Conservation (phyloP, 1,140 invertebrate genomes). For the Gryllus bimaculatus region DNA sequence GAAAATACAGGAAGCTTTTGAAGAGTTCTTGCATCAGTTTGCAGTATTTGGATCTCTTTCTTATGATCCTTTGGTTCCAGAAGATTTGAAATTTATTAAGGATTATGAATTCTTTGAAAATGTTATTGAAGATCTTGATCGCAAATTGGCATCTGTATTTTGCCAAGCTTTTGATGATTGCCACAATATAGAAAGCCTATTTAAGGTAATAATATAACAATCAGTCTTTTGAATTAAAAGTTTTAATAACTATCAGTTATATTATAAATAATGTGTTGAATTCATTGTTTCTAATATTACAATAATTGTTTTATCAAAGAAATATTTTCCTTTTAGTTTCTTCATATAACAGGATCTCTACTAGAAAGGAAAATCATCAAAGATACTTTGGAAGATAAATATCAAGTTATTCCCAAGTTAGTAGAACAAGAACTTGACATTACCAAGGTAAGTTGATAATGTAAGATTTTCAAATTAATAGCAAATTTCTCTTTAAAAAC, state of each 20-base stretch:
- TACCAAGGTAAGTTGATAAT: not conserved
- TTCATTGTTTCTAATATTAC: too few species aligned
- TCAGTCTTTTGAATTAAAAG: too few species aligned
- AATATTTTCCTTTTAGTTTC: not conserved
- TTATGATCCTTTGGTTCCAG: conserved; percentile 82
- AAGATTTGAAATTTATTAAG: conserved; percentile 69
- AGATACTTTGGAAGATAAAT: not conserved
- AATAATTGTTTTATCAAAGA: not conserved
- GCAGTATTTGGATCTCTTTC: conserved; percentile 38
- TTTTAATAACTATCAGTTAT: too few species aligned
- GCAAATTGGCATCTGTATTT: conserved; percentile 78
- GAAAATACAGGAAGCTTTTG: conserved; percentile 65
- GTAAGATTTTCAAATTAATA: too few species aligned
- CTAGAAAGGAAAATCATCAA: not conserved
- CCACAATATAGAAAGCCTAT: conserved; percentile 75
- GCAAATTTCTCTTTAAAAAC: not conserved
- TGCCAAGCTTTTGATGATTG: conserved; percentile 89
- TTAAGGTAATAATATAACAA: conserved; percentile 55
- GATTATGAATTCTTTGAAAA: conserved; percentile 75
- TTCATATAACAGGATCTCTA: not conserved
- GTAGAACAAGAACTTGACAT: not conserved
- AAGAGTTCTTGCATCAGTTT: conserved; percentile 82
- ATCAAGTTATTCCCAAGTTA: not conserved
- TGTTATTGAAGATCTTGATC: conserved; percentile 78
- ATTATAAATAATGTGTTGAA: too few species aligned